Evolutionary conservation across 1,140 invertebrate species (phyloP).

Genomic region (Teleogryllus occipitalis): DNA sequence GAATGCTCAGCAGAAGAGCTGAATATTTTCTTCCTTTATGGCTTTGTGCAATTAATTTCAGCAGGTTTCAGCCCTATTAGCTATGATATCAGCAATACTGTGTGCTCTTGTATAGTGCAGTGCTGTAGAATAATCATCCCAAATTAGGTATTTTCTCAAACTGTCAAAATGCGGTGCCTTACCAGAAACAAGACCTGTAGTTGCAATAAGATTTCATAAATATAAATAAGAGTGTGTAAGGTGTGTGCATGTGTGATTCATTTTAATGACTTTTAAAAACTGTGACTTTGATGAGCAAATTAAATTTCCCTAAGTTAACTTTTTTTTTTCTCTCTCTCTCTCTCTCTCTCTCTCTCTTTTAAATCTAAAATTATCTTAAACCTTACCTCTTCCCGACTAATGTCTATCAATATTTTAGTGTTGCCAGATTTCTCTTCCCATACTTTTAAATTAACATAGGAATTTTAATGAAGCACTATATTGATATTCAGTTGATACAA

Average conservation of each 20-base stretch:
- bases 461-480: too few relatives aligned
- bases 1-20: neutral
- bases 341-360: too few relatives aligned
- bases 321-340: too few relatives aligned
- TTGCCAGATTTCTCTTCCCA: too few relatives aligned
- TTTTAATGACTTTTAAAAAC: neutral
- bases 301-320: too few relatives aligned
- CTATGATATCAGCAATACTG: neutral
- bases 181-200: neutral
- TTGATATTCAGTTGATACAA: too few relatives aligned
- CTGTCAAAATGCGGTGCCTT: neutral
- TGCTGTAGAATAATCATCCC: neutral
- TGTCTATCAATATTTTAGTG: too few relatives aligned
- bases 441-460: too few relatives aligned
- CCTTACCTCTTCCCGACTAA: too few relatives aligned
- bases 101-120: neutral
- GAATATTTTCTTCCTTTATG: neutral
- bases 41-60: neutral
- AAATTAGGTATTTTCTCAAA: neutral
- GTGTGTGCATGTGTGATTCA: neutral
- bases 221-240: neutral
- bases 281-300: neutral
- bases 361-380: too few relatives aligned
- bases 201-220: neutral
- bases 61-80: neutral